Evolutionary conservation across 2,113 vertebrate species (phyloP).

Genomic region (Bothrops jararaca): DNA sequence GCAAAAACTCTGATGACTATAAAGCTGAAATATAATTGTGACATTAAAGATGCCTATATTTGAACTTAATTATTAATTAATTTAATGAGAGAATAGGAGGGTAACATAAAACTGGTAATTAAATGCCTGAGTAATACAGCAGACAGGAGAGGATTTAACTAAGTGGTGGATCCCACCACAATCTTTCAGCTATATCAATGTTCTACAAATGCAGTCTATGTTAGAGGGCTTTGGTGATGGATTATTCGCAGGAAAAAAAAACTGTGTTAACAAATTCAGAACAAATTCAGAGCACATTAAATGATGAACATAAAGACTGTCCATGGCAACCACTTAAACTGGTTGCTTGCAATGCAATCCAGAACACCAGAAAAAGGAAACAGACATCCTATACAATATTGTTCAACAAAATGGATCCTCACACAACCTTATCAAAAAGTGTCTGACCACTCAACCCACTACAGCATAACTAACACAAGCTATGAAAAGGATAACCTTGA

Average conservation of each 20-base stretch:
- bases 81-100: conserved; percentile 84
- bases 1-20: conserved; percentile 81
- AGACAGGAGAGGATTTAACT: conserved; percentile 79
- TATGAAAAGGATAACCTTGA: too few species aligned
- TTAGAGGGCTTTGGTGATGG: conserved; percentile 80
- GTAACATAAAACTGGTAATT: conserved; percentile 85
- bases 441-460: background rate
- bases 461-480: too few species aligned
- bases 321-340: conserved; percentile 82
- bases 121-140: conserved; percentile 80
- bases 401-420: background rate
- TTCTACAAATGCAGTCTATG: conserved; percentile 89
- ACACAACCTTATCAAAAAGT: background rate
- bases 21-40: conserved; percentile 90
- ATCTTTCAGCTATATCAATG: conserved; percentile 88
- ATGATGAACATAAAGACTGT: conserved; percentile 83
- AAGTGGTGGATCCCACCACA: conserved; percentile 76
- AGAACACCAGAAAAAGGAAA: background rate
- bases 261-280: conserved; percentile 70
- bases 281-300: conserved; percentile 66
- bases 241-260: conserved; percentile 71
- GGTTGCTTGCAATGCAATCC: background rate
- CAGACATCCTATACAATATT: background rate
- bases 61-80: conserved; percentile 91
- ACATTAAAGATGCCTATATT: conserved; percentile 90